A percentile compares a stretch with the other conserved stretches of the same genome.
Conservation (phyloP, 2,797 vertebrate genomes). For the Karalla daura region DNA sequence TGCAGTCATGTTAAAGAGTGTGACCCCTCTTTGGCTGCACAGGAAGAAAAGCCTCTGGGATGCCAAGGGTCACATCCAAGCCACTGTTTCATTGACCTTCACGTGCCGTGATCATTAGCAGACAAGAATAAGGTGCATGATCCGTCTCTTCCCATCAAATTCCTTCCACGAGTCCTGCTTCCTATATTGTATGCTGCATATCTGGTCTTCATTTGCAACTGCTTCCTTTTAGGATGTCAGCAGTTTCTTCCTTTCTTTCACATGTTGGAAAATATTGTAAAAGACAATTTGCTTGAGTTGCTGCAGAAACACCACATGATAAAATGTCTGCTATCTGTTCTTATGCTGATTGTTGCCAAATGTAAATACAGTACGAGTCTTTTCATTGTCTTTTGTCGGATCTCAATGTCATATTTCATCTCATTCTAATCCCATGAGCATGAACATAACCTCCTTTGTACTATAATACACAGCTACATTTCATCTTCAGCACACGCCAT, state of each 20-base stretch:
- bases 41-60: constrained; percentile 32
- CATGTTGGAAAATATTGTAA: constrained; percentile 70
- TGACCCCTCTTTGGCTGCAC: constrained; percentile 45
- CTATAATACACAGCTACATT: constrained; percentile 12
- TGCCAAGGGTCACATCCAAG: constrained; percentile 51
- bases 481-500: constrained; percentile 39
- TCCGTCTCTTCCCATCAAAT: constrained; percentile 50
- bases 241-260: constrained; percentile 71
- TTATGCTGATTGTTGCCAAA: constrained; percentile 19
- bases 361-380: background rate
- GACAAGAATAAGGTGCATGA: constrained; percentile 24
- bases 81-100: constrained; percentile 50
- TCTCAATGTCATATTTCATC: constrained; percentile 35
- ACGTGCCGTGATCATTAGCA: constrained; percentile 37
- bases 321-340: constrained; percentile 45
- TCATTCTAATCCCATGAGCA: constrained; percentile 48
- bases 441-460: constrained; percentile 38
- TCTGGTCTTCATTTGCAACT: constrained; percentile 77
- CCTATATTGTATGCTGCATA: constrained; percentile 48
- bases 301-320: constrained; percentile 49
- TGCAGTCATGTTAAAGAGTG: constrained; percentile 60
- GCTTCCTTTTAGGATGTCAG: constrained; percentile 73
- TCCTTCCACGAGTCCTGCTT: constrained; percentile 53
- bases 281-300: constrained; percentile 57
- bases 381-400: background rate